These are phyloP conservation scores for Deroptyus accipitrinus DNA, from an alignment of 2,113 vertebrate species.

Conservation along the genomic window DNA sequence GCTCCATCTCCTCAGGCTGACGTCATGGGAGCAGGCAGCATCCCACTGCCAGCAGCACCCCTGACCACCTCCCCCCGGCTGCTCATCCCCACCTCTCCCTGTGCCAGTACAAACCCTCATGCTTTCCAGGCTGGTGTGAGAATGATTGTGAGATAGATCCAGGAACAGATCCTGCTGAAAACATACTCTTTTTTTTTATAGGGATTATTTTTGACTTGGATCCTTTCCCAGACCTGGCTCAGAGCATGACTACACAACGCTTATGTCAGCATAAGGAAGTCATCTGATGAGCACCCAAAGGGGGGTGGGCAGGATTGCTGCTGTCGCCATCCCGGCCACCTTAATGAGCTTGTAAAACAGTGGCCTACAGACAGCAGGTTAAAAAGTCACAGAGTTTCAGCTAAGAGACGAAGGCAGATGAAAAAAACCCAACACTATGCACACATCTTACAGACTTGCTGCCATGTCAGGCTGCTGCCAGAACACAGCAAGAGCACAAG, in stretches of 20 bases:
- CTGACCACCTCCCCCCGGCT: neutral
- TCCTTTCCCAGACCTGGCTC: constrained; percentile 47
- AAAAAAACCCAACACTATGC: neutral
- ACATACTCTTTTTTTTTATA: neutral
- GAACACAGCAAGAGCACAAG: neutral
- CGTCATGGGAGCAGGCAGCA: neutral
- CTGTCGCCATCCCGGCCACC: neutral
- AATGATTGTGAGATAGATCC: neutral
- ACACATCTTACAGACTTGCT: neutral
- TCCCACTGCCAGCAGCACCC: neutral
- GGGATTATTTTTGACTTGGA: constrained; percentile 60
- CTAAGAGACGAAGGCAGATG: neutral
- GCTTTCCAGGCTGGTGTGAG: neutral
- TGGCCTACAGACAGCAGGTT: neutral
- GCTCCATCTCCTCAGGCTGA: neutral
- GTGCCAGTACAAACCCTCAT: neutral
- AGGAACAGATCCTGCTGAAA: constrained; percentile 44
- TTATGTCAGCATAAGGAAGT: constrained; percentile 65
- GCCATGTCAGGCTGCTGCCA: neutral
- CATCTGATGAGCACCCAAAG: constrained; percentile 50
- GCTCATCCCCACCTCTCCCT: neutral
- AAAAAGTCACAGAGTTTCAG: constrained; percentile 33
- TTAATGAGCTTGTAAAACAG: constrained; percentile 57
- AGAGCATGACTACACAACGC: constrained; percentile 30
- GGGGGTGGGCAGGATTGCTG: neutral